phyloP scores from a whole-genome alignment of 1,140 invertebrate species.

The Macrobrachium nipponense region DNA sequence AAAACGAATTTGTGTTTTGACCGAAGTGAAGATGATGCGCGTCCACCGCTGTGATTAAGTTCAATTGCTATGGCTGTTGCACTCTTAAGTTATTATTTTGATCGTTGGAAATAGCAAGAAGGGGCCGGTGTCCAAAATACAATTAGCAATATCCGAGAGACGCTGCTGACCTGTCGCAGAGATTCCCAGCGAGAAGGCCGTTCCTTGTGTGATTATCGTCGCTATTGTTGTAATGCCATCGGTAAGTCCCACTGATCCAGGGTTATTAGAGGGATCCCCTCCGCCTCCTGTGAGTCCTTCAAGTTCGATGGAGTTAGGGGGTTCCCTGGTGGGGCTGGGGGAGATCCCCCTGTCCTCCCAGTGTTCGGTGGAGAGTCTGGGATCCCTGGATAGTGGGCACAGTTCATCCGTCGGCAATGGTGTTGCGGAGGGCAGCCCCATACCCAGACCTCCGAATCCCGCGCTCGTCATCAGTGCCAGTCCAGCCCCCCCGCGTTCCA shows the following conservation, averaged over 20 bases:
- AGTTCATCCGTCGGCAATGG: slow-evolving; percentile 52
- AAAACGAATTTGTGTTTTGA: no score
- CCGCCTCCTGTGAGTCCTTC: slow-evolving; percentile 50
- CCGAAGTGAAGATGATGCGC: no score
- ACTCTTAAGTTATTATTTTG: no score
- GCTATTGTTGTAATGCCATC: slow-evolving; percentile 28
- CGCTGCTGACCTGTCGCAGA: no score
- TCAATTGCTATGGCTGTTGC: no score
- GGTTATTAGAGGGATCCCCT: slow-evolving; percentile 34
- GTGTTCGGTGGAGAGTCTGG: slow-evolving; percentile 54
- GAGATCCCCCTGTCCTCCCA: slow-evolving; percentile 49
- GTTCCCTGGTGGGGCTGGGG: slow-evolving; percentile 23
- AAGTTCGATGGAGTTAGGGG: slow-evolving; percentile 46
- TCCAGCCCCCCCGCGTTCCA: slow-evolving; percentile 4
- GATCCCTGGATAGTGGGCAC: slow-evolving; percentile 60
- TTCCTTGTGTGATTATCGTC: no score
- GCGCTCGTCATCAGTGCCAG: slow-evolving; percentile 16
- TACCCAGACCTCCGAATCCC: slow-evolving; percentile 24
- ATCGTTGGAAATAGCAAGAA: no score
- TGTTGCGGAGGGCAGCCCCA: slow-evolving; percentile 25
- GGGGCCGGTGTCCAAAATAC: no score
- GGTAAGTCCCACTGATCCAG: slow-evolving; percentile 38
- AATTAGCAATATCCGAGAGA: no score
- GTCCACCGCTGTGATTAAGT: no score
- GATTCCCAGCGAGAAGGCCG: no score